phyloP scores from a whole-genome alignment of 2,797 vertebrate species.

The Neostethus bicornis region DNA sequence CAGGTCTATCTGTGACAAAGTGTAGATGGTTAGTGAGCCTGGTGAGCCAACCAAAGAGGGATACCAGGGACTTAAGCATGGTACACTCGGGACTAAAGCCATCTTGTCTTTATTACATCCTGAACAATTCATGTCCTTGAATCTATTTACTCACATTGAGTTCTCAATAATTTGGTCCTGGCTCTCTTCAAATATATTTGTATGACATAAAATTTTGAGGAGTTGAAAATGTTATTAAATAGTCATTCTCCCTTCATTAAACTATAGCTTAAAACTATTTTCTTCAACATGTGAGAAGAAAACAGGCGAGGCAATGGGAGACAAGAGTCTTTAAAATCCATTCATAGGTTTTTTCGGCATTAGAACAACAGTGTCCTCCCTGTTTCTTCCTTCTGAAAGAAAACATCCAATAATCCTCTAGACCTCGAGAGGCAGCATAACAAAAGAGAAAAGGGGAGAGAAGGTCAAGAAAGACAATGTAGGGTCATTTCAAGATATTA shows the following conservation, averaged over 20 bases:
- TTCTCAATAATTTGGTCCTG: conserved; percentile 1
- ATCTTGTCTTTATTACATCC: not conserved
- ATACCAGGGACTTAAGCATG: conserved; percentile 6
- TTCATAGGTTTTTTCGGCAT: conserved; percentile 55
- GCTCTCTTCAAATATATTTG: not conserved
- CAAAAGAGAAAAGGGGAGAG: conserved; percentile 7
- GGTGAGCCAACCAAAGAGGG: conserved; percentile 6
- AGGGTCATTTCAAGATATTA: conserved; percentile 19
- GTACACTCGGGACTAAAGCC: not conserved
- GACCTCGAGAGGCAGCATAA: conserved; percentile 23
- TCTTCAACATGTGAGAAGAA: conserved; percentile 39
- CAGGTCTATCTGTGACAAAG: conserved; percentile 39
- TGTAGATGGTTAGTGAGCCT: conserved; percentile 23
- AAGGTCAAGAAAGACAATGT: conserved; percentile 3
- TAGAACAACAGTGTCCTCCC: conserved; percentile 49
- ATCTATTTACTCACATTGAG: not conserved
- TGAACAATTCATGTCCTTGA: not conserved
- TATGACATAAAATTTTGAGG: conserved; percentile 7
- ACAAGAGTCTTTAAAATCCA: conserved; percentile 49
- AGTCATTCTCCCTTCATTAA: conserved; percentile 39
- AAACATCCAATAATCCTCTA: conserved; percentile 63
- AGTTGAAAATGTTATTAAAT: conserved; percentile 33
- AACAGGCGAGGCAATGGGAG: conserved; percentile 38
- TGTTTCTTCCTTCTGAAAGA: conserved; percentile 34
- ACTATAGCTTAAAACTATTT: conserved; percentile 24